These are phyloP conservation scores for Phoeniculus purpureus DNA, from an alignment of 2,797 vertebrate species.

Conservation along the genomic window DNA sequence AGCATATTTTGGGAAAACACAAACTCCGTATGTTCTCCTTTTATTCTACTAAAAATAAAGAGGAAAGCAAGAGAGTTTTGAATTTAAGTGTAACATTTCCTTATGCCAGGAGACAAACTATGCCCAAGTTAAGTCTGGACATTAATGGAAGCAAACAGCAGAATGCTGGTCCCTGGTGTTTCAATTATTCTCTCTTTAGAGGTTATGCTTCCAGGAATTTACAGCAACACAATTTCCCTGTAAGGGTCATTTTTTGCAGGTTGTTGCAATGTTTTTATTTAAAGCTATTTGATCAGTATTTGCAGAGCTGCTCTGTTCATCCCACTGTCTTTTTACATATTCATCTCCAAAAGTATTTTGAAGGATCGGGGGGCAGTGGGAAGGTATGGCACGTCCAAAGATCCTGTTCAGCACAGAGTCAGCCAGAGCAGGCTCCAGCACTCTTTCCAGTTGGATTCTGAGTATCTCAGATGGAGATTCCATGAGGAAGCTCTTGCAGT, in stretches of 20 bases:
- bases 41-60: conserved; percentile 26
- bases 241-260: background rate
- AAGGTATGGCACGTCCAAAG: background rate
- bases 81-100: background rate
- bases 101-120: conserved; percentile 23
- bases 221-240: conserved; percentile 8
- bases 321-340: background rate
- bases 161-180: conserved; percentile 34
- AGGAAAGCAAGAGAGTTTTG: conserved; percentile 9
- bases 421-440: background rate
- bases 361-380: rapidly evolving
- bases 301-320: background rate
- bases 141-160: conserved; percentile 44
- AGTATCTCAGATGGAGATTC: background rate
- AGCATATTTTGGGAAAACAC: conserved; percentile 51
- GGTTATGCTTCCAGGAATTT: conserved; percentile 20
- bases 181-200: conserved; percentile 43
- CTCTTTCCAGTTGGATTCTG: rapidly evolving
- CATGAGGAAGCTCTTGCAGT: background rate
- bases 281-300: conserved; percentile 13
- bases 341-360: background rate
- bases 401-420: background rate
- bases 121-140: conserved; percentile 32
- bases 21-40: conserved; percentile 20
- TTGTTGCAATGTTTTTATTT: background rate